Evolutionary conservation across 2,797 vertebrate species (phyloP).

Genomic region (Dryobates pubescens): DNA sequence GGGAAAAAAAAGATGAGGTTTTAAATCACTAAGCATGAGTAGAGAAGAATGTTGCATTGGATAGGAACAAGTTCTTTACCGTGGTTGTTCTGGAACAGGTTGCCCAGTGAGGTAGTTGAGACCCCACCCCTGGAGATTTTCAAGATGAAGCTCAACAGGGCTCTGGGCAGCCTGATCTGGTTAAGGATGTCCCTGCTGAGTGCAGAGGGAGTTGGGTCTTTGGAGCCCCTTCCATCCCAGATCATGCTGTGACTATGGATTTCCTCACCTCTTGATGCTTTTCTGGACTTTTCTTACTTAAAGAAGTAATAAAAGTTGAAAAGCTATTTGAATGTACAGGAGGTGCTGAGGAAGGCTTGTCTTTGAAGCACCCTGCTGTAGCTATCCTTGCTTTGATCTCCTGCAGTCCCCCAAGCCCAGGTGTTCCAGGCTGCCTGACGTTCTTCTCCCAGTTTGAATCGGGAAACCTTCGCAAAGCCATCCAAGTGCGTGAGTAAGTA

Average conservation of each 20-base stretch:
- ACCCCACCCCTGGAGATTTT: too few relatives aligned
- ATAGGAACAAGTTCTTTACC: neutral
- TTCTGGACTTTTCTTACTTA: neutral
- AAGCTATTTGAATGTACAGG: neutral
- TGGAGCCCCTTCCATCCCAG: too few relatives aligned
- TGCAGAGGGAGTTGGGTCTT: too few relatives aligned
- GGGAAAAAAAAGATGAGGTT: neutral
- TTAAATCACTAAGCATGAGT: neutral
- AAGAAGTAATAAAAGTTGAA: neutral
- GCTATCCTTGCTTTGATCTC: conserved; percentile 12
- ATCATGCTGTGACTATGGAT: neutral
- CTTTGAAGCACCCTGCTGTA: neutral
- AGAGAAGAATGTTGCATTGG: neutral
- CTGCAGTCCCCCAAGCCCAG: conserved; percentile 71
- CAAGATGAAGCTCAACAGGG: too few relatives aligned
- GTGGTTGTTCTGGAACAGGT: too few relatives aligned
- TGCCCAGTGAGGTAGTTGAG: too few relatives aligned
- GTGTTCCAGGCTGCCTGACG: conserved; percentile 71
- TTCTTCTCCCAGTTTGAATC: conserved; percentile 94
- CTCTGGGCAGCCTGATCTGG: too few relatives aligned
- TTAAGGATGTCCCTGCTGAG: too few relatives aligned
- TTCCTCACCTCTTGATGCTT: neutral
- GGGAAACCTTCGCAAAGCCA: conserved; percentile 90
- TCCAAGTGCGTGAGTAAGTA: conserved; percentile 91
- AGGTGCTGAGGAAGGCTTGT: neutral